Percentiles rank a stretch among this genome's conserved stretches.
phyloP scores from a whole-genome alignment of 2,797 vertebrate genomes.

The Neosalanx taihuensis region DNA sequence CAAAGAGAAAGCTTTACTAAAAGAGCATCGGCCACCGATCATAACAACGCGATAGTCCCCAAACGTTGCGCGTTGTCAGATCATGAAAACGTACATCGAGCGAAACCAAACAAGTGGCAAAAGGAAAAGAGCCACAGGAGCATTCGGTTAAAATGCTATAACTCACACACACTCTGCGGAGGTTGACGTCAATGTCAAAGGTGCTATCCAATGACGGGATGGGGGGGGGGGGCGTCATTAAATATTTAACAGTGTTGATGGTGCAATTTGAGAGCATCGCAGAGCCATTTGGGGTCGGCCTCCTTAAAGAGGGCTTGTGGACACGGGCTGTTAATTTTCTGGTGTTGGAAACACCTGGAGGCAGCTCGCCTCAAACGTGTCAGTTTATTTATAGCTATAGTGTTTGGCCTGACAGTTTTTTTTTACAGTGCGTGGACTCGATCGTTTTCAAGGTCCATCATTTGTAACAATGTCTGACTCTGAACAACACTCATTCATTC shows the following conservation, averaged over 20 bases:
- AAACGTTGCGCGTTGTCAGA: too few species aligned
- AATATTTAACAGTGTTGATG: slow-evolving; percentile 73
- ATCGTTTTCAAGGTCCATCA: background rate
- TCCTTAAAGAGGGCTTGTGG: slow-evolving; percentile 67
- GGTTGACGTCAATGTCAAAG: slow-evolving; percentile 72
- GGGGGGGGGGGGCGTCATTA: slow-evolving; percentile 50
- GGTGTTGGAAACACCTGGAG: slow-evolving; percentile 25
- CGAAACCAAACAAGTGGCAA: too few species aligned
- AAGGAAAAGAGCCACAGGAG: too few species aligned
- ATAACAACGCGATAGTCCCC: too few species aligned
- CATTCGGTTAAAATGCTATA: too few species aligned
- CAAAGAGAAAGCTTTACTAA: too few species aligned
- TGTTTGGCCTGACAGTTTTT: background rate
- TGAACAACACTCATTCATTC: too few species aligned
- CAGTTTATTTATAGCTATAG: too few species aligned
- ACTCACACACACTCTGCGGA: slow-evolving; percentile 45
- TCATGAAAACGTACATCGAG: too few species aligned
- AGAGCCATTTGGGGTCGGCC: slow-evolving; percentile 45
- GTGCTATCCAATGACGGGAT: slow-evolving; percentile 67
- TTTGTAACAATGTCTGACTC: background rate
- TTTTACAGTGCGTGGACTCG: background rate
- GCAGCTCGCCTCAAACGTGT: background rate
- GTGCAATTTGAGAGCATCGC: slow-evolving; percentile 65
- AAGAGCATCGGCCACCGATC: too few species aligned
- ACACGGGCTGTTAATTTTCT: slow-evolving; percentile 70